Evolutionary conservation across 1,140 invertebrate species (phyloP), one percentile per base, ranked within the genome.

Genomic region (Cataglyphis hispanica): DNA sequence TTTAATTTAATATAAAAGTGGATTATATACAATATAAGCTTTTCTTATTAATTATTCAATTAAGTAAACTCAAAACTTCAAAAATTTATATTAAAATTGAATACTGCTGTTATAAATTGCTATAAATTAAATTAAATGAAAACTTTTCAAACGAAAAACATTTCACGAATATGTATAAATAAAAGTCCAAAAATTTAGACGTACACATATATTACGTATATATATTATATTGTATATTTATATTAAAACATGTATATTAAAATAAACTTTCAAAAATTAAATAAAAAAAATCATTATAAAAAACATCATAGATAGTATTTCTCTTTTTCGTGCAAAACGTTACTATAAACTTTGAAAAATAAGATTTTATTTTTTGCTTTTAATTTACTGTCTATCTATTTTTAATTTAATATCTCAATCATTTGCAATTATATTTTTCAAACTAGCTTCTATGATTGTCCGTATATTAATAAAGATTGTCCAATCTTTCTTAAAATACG

Each of bases 41-140:
- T 43, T 43, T 76, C 8, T 63, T 53, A 37, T 56, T 13, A 16
- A 6, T 25, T 46, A 2, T 66, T 78, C 13, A 16, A 58, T 60
- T 60, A 43, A 43, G 5, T 43, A 74, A 27, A 60, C 3, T 13
- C 13, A 16, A 72, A 53, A 34, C 19, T 43, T 83, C 2, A 1
- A 10, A 75, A 74, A 46, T 16, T 60, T 74, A 40, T 3, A 53
- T 78, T 77, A 50, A 50, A 50, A 19, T 50, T 6, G 5, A 50
- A 50, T 8, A 10, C n/a, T n/a, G 2, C 10, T 3, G 8, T 46
- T 37, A 37, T 31, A 27, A 56, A 22, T 13, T 43, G 27, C 5
- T 58, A 8, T 34, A 72, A 81, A 3, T 34, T 10, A 80, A 37
- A 25, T 31, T 16, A 27, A 61, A 56, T 11, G 10, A 72, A n/a